phyloP scores from a whole-genome alignment of 2,797 vertebrate genomes.

The Aplochiton taeniatus region DNA sequence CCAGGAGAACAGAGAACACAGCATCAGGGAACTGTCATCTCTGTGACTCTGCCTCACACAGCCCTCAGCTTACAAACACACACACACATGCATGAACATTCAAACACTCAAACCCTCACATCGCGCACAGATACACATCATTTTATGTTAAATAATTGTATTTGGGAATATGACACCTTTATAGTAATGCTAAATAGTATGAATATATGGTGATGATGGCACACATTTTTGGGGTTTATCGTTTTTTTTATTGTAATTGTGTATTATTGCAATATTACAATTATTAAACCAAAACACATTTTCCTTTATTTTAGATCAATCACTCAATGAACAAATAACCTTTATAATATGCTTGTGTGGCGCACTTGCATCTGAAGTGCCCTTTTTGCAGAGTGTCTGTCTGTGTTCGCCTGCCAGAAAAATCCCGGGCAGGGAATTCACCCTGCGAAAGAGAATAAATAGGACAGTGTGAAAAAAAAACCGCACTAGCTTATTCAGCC shows the following conservation, averaged over 20 bases:
- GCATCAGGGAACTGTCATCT: constrained; percentile 74
- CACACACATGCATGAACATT: constrained; percentile 14
- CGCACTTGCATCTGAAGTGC: constrained; percentile 47
- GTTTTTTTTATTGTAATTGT: not conserved
- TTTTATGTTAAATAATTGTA: not conserved
- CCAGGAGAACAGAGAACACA: constrained; percentile 73
- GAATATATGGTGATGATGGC: not conserved
- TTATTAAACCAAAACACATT: not conserved
- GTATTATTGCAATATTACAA: not conserved
- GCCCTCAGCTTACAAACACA: constrained; percentile 61
- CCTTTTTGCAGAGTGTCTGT: constrained; percentile 52
- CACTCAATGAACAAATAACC: too few species aligned
- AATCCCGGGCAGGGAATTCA: constrained; percentile 57
- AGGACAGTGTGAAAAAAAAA: not conserved
- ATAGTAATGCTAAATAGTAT: not conserved
- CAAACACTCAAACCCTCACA: not conserved
- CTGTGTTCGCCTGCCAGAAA: constrained; percentile 54
- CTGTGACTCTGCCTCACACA: constrained; percentile 67
- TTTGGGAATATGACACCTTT: not conserved
- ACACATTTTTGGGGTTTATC: constrained; percentile 20
- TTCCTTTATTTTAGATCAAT: not conserved
- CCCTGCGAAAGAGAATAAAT: constrained; percentile 22
- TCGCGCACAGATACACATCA: constrained; percentile 5
- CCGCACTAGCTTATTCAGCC: not conserved
- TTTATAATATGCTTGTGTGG: constrained; percentile 36